Percentiles rank a stretch among this genome's conserved stretches.
phyloP scores from a whole-genome alignment of 1,140 invertebrate genomes.

The Gryllus bimaculatus region DNA sequence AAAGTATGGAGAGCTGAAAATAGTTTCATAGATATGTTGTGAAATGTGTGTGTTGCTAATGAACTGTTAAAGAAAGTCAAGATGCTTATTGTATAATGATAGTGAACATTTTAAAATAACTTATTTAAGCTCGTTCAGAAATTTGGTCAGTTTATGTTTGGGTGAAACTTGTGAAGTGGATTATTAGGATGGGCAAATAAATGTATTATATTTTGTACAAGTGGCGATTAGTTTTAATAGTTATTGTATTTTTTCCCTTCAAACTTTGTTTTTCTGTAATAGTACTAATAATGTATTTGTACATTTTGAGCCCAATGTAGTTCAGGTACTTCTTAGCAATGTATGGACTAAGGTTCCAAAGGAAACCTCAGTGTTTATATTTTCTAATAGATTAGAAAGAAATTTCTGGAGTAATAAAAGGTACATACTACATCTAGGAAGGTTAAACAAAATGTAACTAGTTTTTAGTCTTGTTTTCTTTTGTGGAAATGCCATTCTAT shows the following conservation, averaged over 20 bases:
- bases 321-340: background rate
- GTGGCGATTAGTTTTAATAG: background rate
- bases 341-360: background rate
- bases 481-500: no score
- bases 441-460: no score
- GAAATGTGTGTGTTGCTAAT: background rate
- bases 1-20: conserved; percentile 1
- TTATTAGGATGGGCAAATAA: background rate
- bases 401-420: background rate
- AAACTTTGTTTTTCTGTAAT: background rate
- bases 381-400: background rate
- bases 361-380: background rate
- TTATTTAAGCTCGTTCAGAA: background rate
- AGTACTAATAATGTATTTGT: background rate
- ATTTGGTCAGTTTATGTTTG: background rate
- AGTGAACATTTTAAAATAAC: background rate
- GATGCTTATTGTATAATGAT: background rate
- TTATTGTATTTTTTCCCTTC: background rate
- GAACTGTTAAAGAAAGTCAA: background rate
- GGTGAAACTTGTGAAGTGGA: background rate
- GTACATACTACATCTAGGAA: background rate
- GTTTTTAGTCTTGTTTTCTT: no score
- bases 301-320: background rate
- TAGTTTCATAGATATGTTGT: background rate
- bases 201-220: background rate